Evolutionary conservation across 1,140 invertebrate species (phyloP).

Genomic region (Micrasema longulum): DNA sequence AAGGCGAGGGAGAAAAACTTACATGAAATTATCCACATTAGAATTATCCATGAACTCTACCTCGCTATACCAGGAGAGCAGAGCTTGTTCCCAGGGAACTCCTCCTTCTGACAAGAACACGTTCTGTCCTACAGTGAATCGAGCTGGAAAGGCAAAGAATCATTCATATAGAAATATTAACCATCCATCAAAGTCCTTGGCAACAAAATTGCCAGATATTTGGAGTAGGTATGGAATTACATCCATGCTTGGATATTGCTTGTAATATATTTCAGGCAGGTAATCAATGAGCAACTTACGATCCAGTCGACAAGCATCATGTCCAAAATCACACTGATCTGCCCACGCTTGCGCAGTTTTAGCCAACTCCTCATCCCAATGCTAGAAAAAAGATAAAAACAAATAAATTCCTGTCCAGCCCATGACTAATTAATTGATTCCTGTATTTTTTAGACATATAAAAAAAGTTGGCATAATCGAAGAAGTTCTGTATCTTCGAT

Average conservation of each 20-base stretch:
- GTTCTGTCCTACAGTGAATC: conserved; percentile 60
- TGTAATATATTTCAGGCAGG: too few species aligned
- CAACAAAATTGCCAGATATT: too few species aligned
- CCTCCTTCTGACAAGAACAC: conserved; percentile 55
- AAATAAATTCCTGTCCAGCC: too few species aligned
- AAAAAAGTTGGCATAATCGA: too few species aligned
- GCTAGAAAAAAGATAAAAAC: conserved; percentile 33
- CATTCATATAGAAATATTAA: too few species aligned
- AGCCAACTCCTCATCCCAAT: conserved; percentile 74
- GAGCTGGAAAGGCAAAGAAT: conserved; percentile 42
- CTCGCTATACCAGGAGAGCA: conserved; percentile 59
- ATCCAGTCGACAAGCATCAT: conserved; percentile 70
- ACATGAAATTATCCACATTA: conserved; percentile 50
- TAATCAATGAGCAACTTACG: conserved; percentile 63
- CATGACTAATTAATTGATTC: too few species aligned
- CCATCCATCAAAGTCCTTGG: too few species aligned
- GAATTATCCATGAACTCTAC: conserved; percentile 53
- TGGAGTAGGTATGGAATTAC: too few species aligned
- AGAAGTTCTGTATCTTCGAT: too few species aligned
- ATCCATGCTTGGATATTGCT: too few species aligned
- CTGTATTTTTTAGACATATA: too few species aligned
- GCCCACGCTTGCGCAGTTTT: conserved; percentile 72
- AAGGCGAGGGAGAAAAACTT: too few species aligned
- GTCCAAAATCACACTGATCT: conserved; percentile 70
- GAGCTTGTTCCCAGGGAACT: conserved; percentile 56